These are phyloP conservation scores for Hipparchia sbordonii DNA, from an alignment of 2,888 invertebrate species.

Conservation along the genomic window DNA sequence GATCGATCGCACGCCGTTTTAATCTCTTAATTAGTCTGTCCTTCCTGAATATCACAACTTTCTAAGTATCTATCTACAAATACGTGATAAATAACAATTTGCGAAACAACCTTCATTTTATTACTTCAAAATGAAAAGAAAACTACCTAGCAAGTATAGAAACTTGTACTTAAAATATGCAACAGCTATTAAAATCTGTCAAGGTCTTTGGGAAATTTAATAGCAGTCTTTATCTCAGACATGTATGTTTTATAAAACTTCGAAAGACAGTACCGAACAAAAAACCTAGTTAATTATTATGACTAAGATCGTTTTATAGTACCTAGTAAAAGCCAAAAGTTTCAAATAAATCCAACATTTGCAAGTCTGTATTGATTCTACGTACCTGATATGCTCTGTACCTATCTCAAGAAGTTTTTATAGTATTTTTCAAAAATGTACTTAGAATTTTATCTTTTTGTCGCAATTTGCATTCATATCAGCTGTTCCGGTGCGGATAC, in stretches of 20 bases:
- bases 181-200: neutral
- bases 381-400: neutral
- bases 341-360: constrained; percentile 2
- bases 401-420: neutral
- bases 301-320: neutral
- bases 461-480: constrained; percentile 69
- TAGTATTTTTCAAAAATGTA: neutral
- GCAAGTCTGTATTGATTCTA: neutral
- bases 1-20: constrained; percentile 54
- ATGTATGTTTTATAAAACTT: neutral
- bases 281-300: neutral
- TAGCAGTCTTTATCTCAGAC: neutral
- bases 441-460: constrained; percentile 43
- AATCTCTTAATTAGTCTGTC: constrained; percentile 54
- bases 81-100: constrained; percentile 3
- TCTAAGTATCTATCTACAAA: constrained; percentile 44
- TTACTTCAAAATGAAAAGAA: constrained; percentile 6
- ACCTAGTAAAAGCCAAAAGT: neutral
- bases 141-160: neutral
- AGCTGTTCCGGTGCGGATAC: constrained; percentile 64
- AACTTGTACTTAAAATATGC: constrained; percentile 7
- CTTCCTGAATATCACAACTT: constrained; percentile 54
- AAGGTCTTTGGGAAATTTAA: constrained; percentile 15
- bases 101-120: constrained; percentile 3
- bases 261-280: neutral